A percentile compares a stretch with the other conserved stretches of the same genome.
phyloP scores from a whole-genome alignment of 2,888 invertebrate genomes.

The Caenorhabditis sp. region DNA sequence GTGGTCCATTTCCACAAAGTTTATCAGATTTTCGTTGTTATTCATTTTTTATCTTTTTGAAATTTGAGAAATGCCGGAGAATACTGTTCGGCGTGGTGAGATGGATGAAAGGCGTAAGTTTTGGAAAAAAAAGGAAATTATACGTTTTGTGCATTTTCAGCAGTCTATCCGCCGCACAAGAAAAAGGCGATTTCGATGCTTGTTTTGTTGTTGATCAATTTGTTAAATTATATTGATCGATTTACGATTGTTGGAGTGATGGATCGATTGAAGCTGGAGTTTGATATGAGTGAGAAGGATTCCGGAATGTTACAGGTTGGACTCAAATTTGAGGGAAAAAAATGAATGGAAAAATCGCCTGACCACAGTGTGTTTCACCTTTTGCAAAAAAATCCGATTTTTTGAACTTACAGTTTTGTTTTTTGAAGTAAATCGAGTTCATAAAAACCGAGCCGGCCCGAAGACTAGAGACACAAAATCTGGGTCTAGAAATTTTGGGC shows the following conservation, averaged over 20 bases:
- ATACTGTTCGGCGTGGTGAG: background rate
- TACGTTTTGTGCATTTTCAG: background rate
- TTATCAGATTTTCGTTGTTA: background rate
- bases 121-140: background rate
- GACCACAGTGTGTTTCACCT: background rate
- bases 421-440: too few species aligned
- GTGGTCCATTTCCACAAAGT: background rate
- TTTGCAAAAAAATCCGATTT: too few species aligned
- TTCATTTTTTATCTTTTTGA: background rate
- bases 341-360: background rate
- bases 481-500: too few species aligned
- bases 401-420: too few species aligned
- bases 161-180: background rate
- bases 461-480: too few species aligned
- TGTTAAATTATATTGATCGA: conserved; percentile 77
- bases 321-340: background rate
- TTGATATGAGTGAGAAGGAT: conserved; percentile 80
- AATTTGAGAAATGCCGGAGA: background rate
- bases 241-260: conserved; percentile 89
- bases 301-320: conserved; percentile 81
- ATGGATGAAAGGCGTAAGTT: background rate
- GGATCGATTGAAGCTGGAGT: conserved; percentile 75
- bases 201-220: conserved; percentile 75
- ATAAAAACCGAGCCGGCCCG: too few species aligned
- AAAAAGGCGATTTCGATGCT: conserved; percentile 10